Evolutionary conservation across 2,888 invertebrate genomes (phyloP).

Genomic region (Cremastinae sp.): DNA sequence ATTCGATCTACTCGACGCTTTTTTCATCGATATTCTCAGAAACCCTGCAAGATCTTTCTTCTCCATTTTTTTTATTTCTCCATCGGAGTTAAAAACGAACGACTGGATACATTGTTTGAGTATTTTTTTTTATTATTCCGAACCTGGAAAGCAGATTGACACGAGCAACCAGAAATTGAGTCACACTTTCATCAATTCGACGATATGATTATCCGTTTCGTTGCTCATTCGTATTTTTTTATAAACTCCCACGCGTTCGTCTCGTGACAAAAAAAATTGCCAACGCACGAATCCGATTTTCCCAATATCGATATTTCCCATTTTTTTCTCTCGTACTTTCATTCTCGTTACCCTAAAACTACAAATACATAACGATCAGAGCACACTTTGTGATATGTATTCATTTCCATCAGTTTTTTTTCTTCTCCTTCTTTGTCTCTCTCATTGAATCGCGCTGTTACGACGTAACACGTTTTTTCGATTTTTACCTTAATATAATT

Average conservation of each 20-base stretch:
- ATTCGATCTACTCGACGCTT: conserved; percentile 30
- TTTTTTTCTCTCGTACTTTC: conserved; percentile 49
- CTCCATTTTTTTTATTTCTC: too few relatives aligned
- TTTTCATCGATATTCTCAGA: conserved; percentile 19
- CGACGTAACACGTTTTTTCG: conserved; percentile 64
- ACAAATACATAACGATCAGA: conserved; percentile 63
- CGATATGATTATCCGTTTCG: conserved; percentile 40
- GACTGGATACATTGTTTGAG: conserved; percentile 19
- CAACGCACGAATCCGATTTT: conserved; percentile 4
- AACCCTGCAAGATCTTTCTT: conserved; percentile 24
- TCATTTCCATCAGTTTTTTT: conserved; percentile 68
- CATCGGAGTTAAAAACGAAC: conserved; percentile 24
- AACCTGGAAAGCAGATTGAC: conserved; percentile 16
- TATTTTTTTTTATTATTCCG: conserved; percentile 3
- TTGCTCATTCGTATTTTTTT: conserved; percentile 50
- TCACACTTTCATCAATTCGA: conserved; percentile 14
- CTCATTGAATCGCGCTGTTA: conserved; percentile 68
- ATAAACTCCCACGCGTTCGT: conserved; percentile 7
- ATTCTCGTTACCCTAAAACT: conserved; percentile 36
- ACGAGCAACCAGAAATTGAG: conserved; percentile 20
- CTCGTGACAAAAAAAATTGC: conserved; percentile 29
- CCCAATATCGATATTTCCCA: conserved; percentile 7
- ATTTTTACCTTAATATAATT: conserved; percentile 63
- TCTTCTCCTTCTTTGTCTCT: conserved; percentile 26
- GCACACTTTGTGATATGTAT: conserved; percentile 78